Base-by-base conservation (phyloP, 2,797 vertebrate species). In the Oophaga sylvatica region DNA sequence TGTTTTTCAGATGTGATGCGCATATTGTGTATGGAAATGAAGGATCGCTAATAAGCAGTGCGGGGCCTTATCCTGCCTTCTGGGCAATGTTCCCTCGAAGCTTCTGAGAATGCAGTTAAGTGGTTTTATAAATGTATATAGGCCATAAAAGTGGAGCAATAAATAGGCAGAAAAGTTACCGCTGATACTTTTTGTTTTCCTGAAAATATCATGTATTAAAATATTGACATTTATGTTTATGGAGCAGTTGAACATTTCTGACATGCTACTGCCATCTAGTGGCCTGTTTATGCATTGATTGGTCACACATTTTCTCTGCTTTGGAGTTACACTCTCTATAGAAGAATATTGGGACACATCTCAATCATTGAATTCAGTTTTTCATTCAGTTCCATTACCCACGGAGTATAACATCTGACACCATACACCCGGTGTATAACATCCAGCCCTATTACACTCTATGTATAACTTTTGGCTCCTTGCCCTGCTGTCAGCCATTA, bases 1-100 rank as follows among this genome's bases (percentile, higher is more conserved):
- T 81, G 67, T 65, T 48, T 35, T 82, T 82, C 78, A 83, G 81
- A 83, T 83, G 81, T 83, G 81, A 83, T 83, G 48, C 15, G 67
- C 57, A 73, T 35, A 57, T 70, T 71, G 26, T 83, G 81, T 71
- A 83, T 83, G 48, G 57, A 73, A 41, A 59, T 22, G n/a, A 70
- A 60, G 67, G 65, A 22, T 83, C 1, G 19, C n/a, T 71, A 60
- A 71, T 71, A 71, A 68, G 48, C 59, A 63, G n/a, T 9, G 35
- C 65, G 60, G 17, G 75, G 41, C 80, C 80, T 48, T 67, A 5
- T 22, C 31, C 19, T 83, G 26, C 5, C 67, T 31, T 15, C 53
- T 19, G 53, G 22, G 77, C 53, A 60, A 31, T 60, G n/a, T 79
- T 29, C 45, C 65, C n/a, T 67, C 1, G 29, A n/a, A 67, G 26